Percentiles rank a stretch among this genome's conserved stretches.
phyloP scores from a whole-genome alignment of 2,113 vertebrate species.

The Phycodurus eques region DNA sequence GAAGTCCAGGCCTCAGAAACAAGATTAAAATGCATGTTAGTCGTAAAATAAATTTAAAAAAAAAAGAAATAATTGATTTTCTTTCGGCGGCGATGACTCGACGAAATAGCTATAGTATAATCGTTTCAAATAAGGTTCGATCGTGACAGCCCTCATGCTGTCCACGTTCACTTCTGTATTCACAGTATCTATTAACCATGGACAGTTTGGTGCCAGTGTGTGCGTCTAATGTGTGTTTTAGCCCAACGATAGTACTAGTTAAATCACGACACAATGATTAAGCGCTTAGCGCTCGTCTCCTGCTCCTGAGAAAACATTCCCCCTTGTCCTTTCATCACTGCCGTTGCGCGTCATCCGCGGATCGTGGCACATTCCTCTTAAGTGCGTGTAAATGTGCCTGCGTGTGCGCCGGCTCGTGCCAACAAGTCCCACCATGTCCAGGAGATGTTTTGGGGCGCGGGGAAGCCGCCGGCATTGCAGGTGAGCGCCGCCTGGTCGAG shows the following conservation, averaged over 20 bases:
- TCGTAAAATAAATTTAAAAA: no score
- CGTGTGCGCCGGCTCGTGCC: background rate
- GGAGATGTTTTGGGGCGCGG: slow-evolving; percentile 72
- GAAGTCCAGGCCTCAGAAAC: no score
- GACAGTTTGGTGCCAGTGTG: background rate
- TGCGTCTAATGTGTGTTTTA: slow-evolving; percentile 47
- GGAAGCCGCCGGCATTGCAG: slow-evolving; percentile 78
- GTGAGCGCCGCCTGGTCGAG: slow-evolving; percentile 70
- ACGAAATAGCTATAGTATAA: no score
- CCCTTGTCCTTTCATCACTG: slow-evolving; percentile 3
- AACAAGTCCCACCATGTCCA: slow-evolving; percentile 79
- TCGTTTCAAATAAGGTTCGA: no score
- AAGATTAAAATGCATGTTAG: no score
- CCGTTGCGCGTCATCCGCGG: slow-evolving; percentile 13
- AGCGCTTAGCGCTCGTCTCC: slow-evolving; percentile 66
- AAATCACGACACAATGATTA: slow-evolving; percentile 67
- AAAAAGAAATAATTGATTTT: no score
- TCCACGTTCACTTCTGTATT: background rate
- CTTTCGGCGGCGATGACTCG: no score
- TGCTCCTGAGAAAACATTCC: slow-evolving; percentile 52
- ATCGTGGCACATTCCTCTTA: slow-evolving; percentile 62
- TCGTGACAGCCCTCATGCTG: no score
- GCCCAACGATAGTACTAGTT: slow-evolving; percentile 66
- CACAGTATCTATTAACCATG: no score
- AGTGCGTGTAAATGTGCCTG: background rate